Conservation (phyloP, 2,888 invertebrate genomes). For the Eupeodes luniger region DNA sequence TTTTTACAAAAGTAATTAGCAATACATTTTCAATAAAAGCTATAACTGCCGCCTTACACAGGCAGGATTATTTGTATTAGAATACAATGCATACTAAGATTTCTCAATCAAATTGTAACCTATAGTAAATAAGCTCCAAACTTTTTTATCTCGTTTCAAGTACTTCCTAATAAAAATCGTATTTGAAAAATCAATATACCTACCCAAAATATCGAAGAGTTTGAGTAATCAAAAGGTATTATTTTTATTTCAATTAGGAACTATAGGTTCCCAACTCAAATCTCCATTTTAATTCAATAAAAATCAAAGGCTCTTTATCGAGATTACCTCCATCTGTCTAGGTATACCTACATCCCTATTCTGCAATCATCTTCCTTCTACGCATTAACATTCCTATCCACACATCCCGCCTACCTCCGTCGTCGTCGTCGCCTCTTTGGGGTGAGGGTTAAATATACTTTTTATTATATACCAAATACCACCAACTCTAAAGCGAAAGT, state of each 20-base stretch:
- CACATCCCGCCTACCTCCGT: neutral
- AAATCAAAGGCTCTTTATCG: neutral
- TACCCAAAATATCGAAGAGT: neutral
- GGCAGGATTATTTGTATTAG: too few relatives aligned
- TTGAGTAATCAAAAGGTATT: neutral
- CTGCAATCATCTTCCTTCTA: conserved; percentile 32
- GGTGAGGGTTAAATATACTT: conserved; percentile 12
- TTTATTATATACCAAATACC: conserved; percentile 23
- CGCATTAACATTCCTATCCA: conserved; percentile 63
- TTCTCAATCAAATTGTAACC: too few relatives aligned
- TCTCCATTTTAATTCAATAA: neutral
- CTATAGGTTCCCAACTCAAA: neutral
- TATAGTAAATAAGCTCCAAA: too few relatives aligned
- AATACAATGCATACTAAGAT: too few relatives aligned
- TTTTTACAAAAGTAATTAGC: too few relatives aligned
- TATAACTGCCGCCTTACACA: too few relatives aligned
- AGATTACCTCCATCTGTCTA: neutral
- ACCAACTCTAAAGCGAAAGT: conserved; percentile 62
- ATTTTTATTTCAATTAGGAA: neutral
- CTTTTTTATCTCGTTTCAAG: too few relatives aligned
- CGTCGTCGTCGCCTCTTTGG: neutral
- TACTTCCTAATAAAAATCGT: neutral
- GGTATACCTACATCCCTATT: neutral
- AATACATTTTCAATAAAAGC: too few relatives aligned
- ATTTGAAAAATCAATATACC: neutral